Conservation (phyloP, 1,140 invertebrate genomes). For the Carcinoscorpius rotundicauda region DNA sequence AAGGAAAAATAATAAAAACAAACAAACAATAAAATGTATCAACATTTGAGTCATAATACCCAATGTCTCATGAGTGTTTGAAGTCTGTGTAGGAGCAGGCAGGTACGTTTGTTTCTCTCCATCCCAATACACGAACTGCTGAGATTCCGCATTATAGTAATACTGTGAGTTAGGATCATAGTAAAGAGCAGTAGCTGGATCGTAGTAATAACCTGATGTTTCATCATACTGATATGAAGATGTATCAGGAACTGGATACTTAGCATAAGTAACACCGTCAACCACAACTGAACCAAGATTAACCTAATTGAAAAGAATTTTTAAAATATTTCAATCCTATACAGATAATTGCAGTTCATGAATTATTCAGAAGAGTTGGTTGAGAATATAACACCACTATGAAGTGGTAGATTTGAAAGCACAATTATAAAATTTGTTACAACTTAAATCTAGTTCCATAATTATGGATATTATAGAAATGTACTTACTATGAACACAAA, state of each 20-base stretch:
- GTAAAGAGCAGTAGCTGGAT: conserved; percentile 80
- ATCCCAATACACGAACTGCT: conserved; percentile 94
- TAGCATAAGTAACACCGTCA: conserved; percentile 20
- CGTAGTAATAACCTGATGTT: conserved; percentile 92
- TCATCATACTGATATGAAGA: conserved; percentile 89
- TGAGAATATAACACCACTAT: too few relatives aligned
- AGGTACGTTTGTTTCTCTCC: conserved; percentile 63
- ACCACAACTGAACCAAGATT: conserved; percentile 13
- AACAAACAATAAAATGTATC: neutral
- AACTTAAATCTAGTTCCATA: too few relatives aligned
- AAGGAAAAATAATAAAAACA: too few relatives aligned
- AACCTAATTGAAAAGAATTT: neutral
- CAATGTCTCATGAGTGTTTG: conserved; percentile 11
- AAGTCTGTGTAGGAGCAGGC: conserved; percentile 39
- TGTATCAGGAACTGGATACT: conserved; percentile 58
- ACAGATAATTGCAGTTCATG: too few relatives aligned
- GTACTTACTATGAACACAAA: too few relatives aligned
- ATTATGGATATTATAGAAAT: too few relatives aligned
- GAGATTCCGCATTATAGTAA: conserved; percentile 65
- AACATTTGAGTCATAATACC: conserved; percentile 24
- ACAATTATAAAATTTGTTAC: neutral
- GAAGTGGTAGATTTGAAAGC: too few relatives aligned
- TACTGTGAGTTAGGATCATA: conserved; percentile 92
- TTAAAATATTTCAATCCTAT: too few relatives aligned
- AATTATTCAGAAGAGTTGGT: too few relatives aligned